Conservation (phyloP, 1,140 invertebrate species). For the Leptoteleia sp. region DNA sequence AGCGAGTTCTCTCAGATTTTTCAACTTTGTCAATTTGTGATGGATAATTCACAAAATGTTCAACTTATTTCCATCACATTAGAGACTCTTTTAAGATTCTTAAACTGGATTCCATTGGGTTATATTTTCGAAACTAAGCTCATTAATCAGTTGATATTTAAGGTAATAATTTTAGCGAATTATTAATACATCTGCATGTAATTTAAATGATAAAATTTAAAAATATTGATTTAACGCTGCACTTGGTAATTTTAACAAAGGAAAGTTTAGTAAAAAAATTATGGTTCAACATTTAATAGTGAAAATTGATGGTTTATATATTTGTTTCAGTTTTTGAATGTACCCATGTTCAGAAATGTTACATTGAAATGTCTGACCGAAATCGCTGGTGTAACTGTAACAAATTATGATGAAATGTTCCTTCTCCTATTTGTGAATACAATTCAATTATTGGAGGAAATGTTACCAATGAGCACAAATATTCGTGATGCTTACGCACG, state of each 20-base stretch:
- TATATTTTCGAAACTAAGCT: conserved; percentile 99
- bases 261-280: too few species aligned
- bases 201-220: too few species aligned
- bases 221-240: too few species aligned
- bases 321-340: conserved; percentile 91
- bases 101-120: conserved; percentile 99
- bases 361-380: conserved; percentile 99
- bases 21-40: conserved; percentile 97
- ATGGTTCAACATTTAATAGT: too few species aligned
- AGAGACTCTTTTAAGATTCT: conserved; percentile 96
- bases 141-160: conserved; percentile 96
- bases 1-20: conserved; percentile 99
- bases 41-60: conserved; percentile 98
- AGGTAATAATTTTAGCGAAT: conserved; percentile 82
- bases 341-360: conserved; percentile 98
- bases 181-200: too few species aligned
- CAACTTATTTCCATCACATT: conserved; percentile 95
- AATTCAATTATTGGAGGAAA: conserved; percentile 94
- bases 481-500: conserved; percentile 96
- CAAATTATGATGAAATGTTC: conserved; percentile 96
- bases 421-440: conserved; percentile 93
- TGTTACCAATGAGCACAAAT: conserved; percentile 94
- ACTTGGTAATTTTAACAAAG: too few species aligned
- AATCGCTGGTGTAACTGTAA: conserved; percentile 94
- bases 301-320: conserved; percentile 9